Conservation (phyloP, 2,888 invertebrate species). For the Oasisia sp. region DNA sequence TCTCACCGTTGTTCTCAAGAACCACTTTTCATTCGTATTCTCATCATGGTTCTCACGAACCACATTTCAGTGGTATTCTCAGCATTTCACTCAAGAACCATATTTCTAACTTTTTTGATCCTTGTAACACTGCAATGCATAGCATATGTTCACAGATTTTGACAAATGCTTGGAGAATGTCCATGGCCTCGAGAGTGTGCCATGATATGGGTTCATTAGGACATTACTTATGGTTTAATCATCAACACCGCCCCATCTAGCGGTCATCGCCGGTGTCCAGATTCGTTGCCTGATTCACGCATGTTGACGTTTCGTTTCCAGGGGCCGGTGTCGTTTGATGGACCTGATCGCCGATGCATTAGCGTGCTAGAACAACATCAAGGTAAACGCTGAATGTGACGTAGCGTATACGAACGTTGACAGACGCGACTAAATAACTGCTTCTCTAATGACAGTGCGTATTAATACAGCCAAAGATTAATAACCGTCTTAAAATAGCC, state of each 20-base stretch:
- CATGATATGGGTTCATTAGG: not conserved
- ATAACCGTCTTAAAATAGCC: not conserved
- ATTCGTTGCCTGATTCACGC: not conserved
- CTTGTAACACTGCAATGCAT: no score
- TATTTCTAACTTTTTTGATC: no score
- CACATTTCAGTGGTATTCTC: no score
- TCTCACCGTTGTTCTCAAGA: no score
- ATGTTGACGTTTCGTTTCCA: conserved; percentile 60
- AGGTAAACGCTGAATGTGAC: conserved; percentile 71
- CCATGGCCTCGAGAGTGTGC: not conserved
- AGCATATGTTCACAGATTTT: no score
- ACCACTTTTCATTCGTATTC: no score
- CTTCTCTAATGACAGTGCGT: not conserved
- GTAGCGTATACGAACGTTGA: not conserved
- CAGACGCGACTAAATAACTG: not conserved
- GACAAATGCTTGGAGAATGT: no score
- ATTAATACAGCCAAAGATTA: not conserved
- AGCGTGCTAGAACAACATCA: conserved; percentile 90
- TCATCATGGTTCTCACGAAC: no score
- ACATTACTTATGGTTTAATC: not conserved
- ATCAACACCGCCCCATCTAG: not conserved
- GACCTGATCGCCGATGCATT: conserved; percentile 87
- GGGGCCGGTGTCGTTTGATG: conserved; percentile 91
- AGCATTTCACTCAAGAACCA: no score
- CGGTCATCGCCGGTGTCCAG: not conserved